phyloP scores from a whole-genome alignment of 1,140 invertebrate species.

The Belonocnema kinseyi region DNA sequence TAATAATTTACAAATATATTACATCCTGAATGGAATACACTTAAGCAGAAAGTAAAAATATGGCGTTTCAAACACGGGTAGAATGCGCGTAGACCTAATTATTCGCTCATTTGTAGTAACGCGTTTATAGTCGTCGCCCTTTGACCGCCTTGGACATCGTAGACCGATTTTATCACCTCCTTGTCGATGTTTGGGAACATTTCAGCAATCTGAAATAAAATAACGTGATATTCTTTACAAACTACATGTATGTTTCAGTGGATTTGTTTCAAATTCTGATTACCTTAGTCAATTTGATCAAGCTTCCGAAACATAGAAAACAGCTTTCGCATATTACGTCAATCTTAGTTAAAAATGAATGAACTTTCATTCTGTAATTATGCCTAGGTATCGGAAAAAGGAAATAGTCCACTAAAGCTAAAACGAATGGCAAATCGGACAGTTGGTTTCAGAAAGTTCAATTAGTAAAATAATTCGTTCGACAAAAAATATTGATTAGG shows the following conservation, averaged over 20 bases:
- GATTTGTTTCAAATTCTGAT: slow-evolving; percentile 31
- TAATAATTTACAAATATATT: slow-evolving; percentile 65
- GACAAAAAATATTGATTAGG: no score
- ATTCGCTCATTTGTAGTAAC: slow-evolving; percentile 90
- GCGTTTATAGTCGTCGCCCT: slow-evolving; percentile 94
- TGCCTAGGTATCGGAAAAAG: no score
- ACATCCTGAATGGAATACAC: slow-evolving; percentile 56
- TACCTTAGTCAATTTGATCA: neutral
- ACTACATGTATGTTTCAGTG: slow-evolving; percentile 2
- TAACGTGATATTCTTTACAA: slow-evolving; percentile 35
- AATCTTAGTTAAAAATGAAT: no score
- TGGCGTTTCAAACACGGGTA: slow-evolving; percentile 52
- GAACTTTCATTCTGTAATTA: no score
- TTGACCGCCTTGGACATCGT: slow-evolving; percentile 92
- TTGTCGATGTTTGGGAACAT: slow-evolving; percentile 97
- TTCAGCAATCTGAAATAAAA: slow-evolving; percentile 85
- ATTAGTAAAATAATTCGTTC: no score
- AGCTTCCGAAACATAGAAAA: no score
- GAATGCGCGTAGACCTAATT: slow-evolving; percentile 56
- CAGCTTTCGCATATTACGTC: no score
- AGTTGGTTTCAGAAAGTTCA: no score
- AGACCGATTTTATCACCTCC: slow-evolving; percentile 93
- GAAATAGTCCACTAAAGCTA: no score
- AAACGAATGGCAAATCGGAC: no score
- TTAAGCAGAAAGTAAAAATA: slow-evolving; percentile 61